Percentiles rank a stretch among this genome's conserved stretches.
Evolutionary conservation across 2,113 vertebrate species (phyloP).

Genomic region (Lycaon pictus): DNA sequence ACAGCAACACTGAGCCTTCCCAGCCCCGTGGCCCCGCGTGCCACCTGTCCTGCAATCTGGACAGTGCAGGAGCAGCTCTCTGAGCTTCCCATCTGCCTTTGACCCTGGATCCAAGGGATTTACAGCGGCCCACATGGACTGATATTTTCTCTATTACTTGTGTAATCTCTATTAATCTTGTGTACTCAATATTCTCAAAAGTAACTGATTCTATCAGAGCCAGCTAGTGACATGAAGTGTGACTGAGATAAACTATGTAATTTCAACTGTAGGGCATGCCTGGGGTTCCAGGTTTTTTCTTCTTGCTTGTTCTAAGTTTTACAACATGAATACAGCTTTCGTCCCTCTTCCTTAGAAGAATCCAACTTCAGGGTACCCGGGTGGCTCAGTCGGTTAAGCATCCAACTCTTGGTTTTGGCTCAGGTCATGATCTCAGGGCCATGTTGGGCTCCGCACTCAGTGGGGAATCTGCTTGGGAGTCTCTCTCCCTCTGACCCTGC

Average conservation of each 20-base stretch:
- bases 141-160: background rate
- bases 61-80: background rate
- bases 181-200: constrained; percentile 19
- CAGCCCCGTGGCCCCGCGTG: rapidly evolving
- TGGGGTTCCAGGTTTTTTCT: background rate
- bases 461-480: no score
- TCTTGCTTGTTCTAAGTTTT: background rate
- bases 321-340: background rate
- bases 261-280: background rate
- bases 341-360: background rate
- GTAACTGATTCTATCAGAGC: constrained; percentile 20
- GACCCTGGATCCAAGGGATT: background rate
- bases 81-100: background rate
- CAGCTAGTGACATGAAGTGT: background rate
- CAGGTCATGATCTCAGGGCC: no score
- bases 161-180: background rate
- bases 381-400: no score
- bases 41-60: background rate
- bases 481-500: no score
- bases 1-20: background rate
- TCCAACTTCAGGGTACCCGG: background rate
- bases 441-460: no score
- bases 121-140: background rate
- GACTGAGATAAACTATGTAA: background rate
- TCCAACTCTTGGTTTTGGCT: no score